These are phyloP conservation scores for Drosophila multiciliata DNA, from an alignment of 2,888 invertebrate species.

Conservation along the genomic window DNA sequence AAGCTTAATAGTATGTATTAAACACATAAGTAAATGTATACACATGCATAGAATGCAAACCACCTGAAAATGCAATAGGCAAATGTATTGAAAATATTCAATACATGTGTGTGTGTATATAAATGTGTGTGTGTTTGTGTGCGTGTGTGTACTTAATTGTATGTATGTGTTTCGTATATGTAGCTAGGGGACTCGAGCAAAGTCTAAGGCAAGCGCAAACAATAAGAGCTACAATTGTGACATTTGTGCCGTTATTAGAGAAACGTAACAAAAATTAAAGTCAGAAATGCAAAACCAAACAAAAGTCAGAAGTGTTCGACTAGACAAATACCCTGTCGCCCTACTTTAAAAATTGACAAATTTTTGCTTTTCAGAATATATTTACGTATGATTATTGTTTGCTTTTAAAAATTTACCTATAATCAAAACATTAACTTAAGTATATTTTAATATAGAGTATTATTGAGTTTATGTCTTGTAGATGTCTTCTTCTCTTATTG, in stretches of 20 bases:
- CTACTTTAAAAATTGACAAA: not conserved
- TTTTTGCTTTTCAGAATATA: not conserved
- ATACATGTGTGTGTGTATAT: not conserved
- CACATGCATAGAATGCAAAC: slow-evolving; percentile 50
- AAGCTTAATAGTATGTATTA: slow-evolving; percentile 1
- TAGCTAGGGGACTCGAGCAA: slow-evolving; percentile 9
- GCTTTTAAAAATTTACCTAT: not conserved
- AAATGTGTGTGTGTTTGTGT: not conserved
- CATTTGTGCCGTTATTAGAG: slow-evolving; percentile 51
- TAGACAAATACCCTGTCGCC: not conserved
- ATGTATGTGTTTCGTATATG: not conserved
- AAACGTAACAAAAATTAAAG: slow-evolving; percentile 57
- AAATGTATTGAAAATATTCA: slow-evolving; percentile 38
- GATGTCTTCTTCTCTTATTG: not conserved
- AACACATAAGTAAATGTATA: slow-evolving; percentile 4
- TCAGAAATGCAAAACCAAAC: slow-evolving; percentile 20
- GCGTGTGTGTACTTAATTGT: not conserved
- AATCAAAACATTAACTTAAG: not conserved
- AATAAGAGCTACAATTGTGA: slow-evolving; percentile 60
- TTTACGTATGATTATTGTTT: not conserved
- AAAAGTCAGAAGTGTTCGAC: not conserved
- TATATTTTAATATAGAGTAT: not conserved
- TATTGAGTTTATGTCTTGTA: not conserved
- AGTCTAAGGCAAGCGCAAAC: slow-evolving; percentile 31
- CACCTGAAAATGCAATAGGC: slow-evolving; percentile 69